Percentiles rank a stretch among this genome's conserved stretches.
Evolutionary conservation across 2,888 invertebrate genomes (phyloP).

Genomic region (Quadroppia sp.): DNA sequence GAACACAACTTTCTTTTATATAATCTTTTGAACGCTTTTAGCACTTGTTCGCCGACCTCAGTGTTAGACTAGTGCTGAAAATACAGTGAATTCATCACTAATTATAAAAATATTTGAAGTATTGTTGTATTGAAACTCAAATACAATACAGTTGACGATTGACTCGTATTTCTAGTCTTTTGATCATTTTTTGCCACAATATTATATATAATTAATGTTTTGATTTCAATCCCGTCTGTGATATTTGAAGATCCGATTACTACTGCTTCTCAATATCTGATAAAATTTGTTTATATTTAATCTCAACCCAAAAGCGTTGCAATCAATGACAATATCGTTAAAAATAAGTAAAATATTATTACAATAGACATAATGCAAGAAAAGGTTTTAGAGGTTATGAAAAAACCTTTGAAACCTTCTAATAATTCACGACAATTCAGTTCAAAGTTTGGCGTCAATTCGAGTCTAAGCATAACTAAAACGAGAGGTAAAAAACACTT

Average conservation of each 20-base stretch:
- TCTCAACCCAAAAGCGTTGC: not conserved
- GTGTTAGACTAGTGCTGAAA: not conserved
- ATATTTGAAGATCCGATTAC: constrained; percentile 37
- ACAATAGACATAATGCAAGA: constrained; percentile 19
- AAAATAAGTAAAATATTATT: not conserved
- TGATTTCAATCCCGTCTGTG: constrained; percentile 25
- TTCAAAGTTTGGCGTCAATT: constrained; percentile 18
- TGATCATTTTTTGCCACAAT: not conserved
- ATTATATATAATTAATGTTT: constrained; percentile 1
- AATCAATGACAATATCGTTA: constrained; percentile 20
- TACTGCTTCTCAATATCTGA: not conserved
- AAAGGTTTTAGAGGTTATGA: constrained; percentile 23
- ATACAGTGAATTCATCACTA: too few species aligned
- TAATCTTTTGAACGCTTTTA: constrained; percentile 11
- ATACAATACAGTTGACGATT: not conserved
- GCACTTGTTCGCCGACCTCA: constrained; percentile 35
- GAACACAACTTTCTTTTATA: not conserved
- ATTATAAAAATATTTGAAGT: not conserved
- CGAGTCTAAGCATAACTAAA: constrained; percentile 6
- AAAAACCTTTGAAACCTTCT: constrained; percentile 26
- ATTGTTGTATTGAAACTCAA: not conserved
- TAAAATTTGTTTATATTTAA: constrained; percentile 19
- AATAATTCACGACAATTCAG: constrained; percentile 14
- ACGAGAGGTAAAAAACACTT: constrained; percentile 11
- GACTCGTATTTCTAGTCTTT: constrained; percentile 24